Percentiles rank a stretch among this genome's conserved stretches.
phyloP scores from a whole-genome alignment of 2,113 vertebrate genomes.

The Salvelinus fontinalis region DNA sequence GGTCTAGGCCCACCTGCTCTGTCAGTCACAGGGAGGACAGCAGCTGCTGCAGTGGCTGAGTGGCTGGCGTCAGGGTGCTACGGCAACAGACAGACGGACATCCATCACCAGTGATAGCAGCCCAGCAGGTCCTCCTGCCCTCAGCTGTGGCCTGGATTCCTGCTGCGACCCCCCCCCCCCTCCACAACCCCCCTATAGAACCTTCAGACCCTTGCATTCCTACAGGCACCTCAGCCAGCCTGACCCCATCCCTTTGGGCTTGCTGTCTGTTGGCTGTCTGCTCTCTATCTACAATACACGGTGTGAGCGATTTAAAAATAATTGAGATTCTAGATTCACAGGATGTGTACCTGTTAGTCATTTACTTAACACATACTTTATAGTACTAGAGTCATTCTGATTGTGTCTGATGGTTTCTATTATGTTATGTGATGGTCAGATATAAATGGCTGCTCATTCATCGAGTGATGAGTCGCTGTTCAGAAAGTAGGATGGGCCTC shows the following conservation, averaged over 20 bases:
- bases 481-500: no score
- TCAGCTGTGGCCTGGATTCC: slow-evolving; percentile 29
- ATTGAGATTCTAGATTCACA: no score
- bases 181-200: background rate
- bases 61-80: slow-evolving; percentile 72
- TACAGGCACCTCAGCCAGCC: slow-evolving; percentile 36
- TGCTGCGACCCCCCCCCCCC: background rate
- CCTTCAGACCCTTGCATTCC: slow-evolving; percentile 31
- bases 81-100: slow-evolving; percentile 59
- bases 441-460: no score
- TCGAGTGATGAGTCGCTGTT: no score
- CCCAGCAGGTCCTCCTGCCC: slow-evolving; percentile 49
- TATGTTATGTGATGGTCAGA: slow-evolving; percentile 7
- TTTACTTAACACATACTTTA: no score
- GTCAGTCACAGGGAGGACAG: slow-evolving; percentile 81
- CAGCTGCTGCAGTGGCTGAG: slow-evolving; percentile 67
- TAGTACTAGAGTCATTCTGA: no score
- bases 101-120: slow-evolving; percentile 65
- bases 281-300: no score
- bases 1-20: slow-evolving; percentile 76
- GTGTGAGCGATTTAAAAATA: no score
- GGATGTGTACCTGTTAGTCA: no score
- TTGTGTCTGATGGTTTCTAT: no score
- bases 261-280: no score
- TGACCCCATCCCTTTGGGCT: slow-evolving; percentile 17